A percentile compares a stretch with the other conserved stretches of the same genome.
phyloP scores from a whole-genome alignment of 2,888 invertebrate genomes.

The Hymenopus coronatus region DNA sequence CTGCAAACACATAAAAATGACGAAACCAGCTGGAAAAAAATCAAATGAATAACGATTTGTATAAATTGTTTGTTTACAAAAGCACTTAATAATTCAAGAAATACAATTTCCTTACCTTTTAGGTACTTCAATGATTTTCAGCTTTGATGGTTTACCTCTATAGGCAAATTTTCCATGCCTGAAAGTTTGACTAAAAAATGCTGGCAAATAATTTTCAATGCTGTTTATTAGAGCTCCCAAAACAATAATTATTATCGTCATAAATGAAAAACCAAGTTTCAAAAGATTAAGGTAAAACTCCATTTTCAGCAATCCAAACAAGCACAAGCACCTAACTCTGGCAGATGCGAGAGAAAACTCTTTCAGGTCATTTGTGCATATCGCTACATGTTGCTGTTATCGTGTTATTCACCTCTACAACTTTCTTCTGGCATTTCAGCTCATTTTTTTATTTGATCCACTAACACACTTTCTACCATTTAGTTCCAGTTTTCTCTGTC shows the following conservation, averaged over 20 bases:
- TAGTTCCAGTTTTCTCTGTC: neutral
- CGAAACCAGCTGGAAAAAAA: slow-evolving; percentile 59
- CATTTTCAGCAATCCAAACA: neutral
- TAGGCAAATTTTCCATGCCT: slow-evolving; percentile 72
- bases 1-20: slow-evolving; percentile 76
- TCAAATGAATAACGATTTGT: neutral
- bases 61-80: no score
- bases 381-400: neutral
- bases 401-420: neutral
- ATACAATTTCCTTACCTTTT: slow-evolving; percentile 52
- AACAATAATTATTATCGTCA: slow-evolving; percentile 46
- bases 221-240: slow-evolving; percentile 62
- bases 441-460: neutral
- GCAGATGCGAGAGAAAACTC: neutral
- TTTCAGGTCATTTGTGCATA: neutral
- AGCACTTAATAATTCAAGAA: neutral
- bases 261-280: slow-evolving; percentile 39
- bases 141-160: slow-evolving; percentile 44
- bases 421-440: neutral
- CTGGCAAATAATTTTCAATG: slow-evolving; percentile 65
- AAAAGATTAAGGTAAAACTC: slow-evolving; percentile 40
- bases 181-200: slow-evolving; percentile 61
- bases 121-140: slow-evolving; percentile 61
- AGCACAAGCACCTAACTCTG: neutral
- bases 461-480: neutral